A percentile compares a stretch with the other conserved stretches of the same genome.
These are phyloP conservation scores for Typhlomys cinereus DNA, from an alignment of 2,113 vertebrate species.

Conservation along the genomic window DNA sequence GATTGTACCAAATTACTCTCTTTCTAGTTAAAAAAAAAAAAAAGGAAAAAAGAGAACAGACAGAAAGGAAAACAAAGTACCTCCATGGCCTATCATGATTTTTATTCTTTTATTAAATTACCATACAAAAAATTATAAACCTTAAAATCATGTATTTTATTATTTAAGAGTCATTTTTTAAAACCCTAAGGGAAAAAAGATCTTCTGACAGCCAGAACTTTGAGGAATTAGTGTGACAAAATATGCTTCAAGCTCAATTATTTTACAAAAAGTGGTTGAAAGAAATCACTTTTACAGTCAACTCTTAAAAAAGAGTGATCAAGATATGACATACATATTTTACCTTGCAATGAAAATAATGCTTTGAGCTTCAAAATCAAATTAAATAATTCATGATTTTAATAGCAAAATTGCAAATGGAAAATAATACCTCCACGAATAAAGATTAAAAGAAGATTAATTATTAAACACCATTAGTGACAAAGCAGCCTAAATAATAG, in stretches of 20 bases:
- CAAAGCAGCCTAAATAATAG: not conserved
- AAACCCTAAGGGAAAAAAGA: conserved; percentile 7
- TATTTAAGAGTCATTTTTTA: conserved; percentile 39
- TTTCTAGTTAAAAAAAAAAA: not conserved
- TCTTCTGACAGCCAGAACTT: not conserved
- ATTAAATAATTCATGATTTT: conserved; percentile 29
- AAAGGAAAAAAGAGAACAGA: not conserved
- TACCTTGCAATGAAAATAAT: conserved; percentile 45
- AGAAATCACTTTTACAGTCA: conserved; percentile 6
- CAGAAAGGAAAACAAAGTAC: not conserved
- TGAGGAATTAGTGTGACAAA: conserved; percentile 60
- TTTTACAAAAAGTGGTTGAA: conserved; percentile 31
- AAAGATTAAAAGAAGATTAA: conserved; percentile 10
- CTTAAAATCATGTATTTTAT: conserved; percentile 44
- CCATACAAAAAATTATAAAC: not conserved
- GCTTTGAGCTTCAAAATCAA: not conserved
- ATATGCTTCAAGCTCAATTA: conserved; percentile 65
- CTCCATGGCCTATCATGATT: not conserved
- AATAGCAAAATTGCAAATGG: conserved; percentile 38
- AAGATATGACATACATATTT: conserved; percentile 37
- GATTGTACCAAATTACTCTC: not conserved
- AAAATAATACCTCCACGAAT: conserved; percentile 13
- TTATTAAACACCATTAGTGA: not conserved
- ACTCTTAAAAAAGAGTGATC: not conserved
- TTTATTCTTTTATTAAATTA: conserved; percentile 16